Evolutionary conservation across 2,888 invertebrate genomes (phyloP).

Genomic region (Biston stratarius): DNA sequence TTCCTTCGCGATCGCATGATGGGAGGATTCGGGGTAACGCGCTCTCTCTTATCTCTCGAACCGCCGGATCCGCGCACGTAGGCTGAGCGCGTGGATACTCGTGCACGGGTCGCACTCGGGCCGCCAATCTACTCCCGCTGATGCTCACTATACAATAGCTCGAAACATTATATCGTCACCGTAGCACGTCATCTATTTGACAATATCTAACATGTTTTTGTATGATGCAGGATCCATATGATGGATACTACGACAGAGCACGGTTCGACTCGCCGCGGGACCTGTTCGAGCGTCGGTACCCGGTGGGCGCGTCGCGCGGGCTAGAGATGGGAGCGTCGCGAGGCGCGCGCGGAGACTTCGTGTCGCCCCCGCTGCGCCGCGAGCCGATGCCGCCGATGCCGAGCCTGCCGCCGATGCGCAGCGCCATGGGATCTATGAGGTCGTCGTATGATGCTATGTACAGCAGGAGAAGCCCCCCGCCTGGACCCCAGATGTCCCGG

Average conservation of each 20-base stretch:
- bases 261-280: conserved; percentile 93
- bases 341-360: conserved; percentile 88
- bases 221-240: conserved; percentile 88
- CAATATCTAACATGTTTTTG: conserved; percentile 1
- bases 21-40: conserved; percentile 95
- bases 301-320: conserved; percentile 85
- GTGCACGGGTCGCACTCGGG: conserved; percentile 72
- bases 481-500: conserved; percentile 83
- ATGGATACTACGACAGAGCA: conserved; percentile 92
- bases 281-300: conserved; percentile 93
- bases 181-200: not conserved
- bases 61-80: conserved; percentile 67
- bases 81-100: conserved; percentile 71
- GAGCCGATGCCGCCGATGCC: conserved; percentile 94
- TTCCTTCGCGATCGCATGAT: conserved; percentile 97
- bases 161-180: not conserved
- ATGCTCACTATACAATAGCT: conserved; percentile 19
- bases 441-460: conserved; percentile 93
- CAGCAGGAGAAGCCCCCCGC: conserved; percentile 92
- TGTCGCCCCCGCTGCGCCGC: conserved; percentile 91
- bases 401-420: conserved; percentile 88
- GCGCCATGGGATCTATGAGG: conserved; percentile 89
- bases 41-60: conserved; percentile 61
- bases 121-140: conserved; percentile 49
- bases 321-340: conserved; percentile 84